Conservation (phyloP, 2,797 vertebrate species). For the Pseudochirops corinnae region DNA sequence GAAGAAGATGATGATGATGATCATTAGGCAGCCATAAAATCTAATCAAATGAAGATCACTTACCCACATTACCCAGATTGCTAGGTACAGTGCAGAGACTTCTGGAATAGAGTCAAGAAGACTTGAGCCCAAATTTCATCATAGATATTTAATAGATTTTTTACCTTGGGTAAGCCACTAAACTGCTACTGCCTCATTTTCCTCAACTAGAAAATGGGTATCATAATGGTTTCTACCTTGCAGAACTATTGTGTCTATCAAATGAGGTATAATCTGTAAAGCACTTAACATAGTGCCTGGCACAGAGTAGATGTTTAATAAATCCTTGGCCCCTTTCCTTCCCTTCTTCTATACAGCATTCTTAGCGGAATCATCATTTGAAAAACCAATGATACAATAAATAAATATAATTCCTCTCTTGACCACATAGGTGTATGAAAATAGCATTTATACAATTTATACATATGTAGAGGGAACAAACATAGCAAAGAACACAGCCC, state of each 20-base stretch:
- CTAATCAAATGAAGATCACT: conserved; percentile 8
- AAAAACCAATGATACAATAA: conserved; percentile 16
- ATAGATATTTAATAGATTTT: not conserved
- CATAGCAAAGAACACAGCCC: not conserved
- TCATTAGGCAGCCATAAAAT: not conserved
- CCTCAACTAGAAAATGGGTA: not conserved
- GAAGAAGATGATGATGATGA: no score
- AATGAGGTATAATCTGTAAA: not conserved
- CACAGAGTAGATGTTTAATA: not conserved
- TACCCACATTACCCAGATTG: not conserved
- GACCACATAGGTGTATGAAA: not conserved
- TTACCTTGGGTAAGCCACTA: not conserved
- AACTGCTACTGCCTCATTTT: not conserved
- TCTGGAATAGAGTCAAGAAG: not conserved
- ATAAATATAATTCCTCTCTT: conserved; percentile 15
- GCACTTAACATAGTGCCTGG: not conserved
- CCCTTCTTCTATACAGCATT: not conserved
- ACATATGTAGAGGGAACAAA: not conserved
- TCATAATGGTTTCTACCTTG: not conserved
- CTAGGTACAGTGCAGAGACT: not conserved
- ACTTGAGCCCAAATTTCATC: not conserved
- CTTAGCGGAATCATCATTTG: not conserved
- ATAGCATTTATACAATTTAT: not conserved
- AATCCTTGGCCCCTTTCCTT: not conserved
- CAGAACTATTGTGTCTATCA: not conserved